Conservation (phyloP, 2,888 invertebrate species). For the Nebria brevicollis region DNA sequence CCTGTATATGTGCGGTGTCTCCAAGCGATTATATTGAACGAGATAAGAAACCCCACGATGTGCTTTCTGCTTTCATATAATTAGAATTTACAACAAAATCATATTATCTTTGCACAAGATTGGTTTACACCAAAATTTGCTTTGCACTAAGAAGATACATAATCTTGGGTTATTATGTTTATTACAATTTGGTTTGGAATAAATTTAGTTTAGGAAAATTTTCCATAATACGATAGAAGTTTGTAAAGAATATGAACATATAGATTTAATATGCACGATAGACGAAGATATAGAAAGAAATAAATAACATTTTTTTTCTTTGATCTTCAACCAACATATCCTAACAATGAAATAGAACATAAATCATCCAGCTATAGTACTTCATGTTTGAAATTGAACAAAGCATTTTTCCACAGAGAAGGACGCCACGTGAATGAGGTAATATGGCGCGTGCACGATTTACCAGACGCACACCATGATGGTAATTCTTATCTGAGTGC, state of each 20-base stretch:
- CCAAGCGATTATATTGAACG: not conserved
- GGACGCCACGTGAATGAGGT: slow-evolving; percentile 33
- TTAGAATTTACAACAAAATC: not conserved
- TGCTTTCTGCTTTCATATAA: not conserved
- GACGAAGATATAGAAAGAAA: not conserved
- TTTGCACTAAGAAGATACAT: no score
- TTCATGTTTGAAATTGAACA: slow-evolving; percentile 32
- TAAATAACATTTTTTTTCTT: not conserved
- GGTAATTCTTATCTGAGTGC: slow-evolving; percentile 22
- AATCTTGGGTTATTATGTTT: not conserved
- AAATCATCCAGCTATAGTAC: slow-evolving; percentile 31
- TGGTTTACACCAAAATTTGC: not conserved
- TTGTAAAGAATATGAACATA: not conserved
- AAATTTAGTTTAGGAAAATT: not conserved
- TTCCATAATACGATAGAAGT: not conserved
- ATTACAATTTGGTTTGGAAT: not conserved
- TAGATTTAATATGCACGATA: not conserved
- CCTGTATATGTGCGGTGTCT: not conserved
- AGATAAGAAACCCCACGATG: not conserved
- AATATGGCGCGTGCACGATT: slow-evolving; percentile 2
- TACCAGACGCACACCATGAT: not conserved
- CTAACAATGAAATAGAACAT: slow-evolving; percentile 14
- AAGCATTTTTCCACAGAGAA: slow-evolving; percentile 42
- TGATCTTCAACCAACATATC: not conserved
- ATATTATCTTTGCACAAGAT: not conserved